A percentile compares a stretch with the other conserved stretches of the same genome.
Evolutionary conservation across 2,888 invertebrate species (phyloP).

Genomic region (Hypercompe scribonia): DNA sequence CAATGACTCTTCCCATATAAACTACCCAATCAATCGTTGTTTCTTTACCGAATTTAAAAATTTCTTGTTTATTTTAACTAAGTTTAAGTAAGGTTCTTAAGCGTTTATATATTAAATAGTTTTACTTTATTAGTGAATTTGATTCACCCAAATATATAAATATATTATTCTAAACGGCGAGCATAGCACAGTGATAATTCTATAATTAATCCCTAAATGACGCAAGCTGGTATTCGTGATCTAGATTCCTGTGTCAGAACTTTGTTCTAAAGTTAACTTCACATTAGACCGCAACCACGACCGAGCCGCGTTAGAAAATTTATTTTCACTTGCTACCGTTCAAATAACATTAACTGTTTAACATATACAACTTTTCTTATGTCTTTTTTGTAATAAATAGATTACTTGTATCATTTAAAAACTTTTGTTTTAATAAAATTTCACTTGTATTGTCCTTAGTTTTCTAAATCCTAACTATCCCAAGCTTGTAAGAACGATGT

Average conservation of each 20-base stretch:
- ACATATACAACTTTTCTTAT: neutral
- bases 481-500: too few relatives aligned
- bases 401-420: neutral
- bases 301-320: neutral
- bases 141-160: too few relatives aligned
- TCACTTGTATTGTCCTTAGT: too few relatives aligned
- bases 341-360: neutral
- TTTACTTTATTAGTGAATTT: neutral
- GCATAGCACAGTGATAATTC: neutral
- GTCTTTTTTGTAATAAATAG: neutral
- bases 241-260: slow-evolving; percentile 2
- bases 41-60: too few relatives aligned
- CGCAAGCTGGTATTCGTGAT: neutral
- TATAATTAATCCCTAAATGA: neutral
- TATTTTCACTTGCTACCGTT: neutral
- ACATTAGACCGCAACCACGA: neutral
- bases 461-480: too few relatives aligned
- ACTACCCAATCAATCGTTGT: neutral
- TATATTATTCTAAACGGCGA: neutral
- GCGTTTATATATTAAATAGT: neutral
- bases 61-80: too few relatives aligned
- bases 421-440: too few relatives aligned
- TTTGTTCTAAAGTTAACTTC: slow-evolving; percentile 15
- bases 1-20: neutral
- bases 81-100: too few relatives aligned